Percentiles rank a stretch among this genome's conserved stretches.
phyloP scores from a whole-genome alignment of 2,888 invertebrate species.

The Pristionchus arcanus region DNA sequence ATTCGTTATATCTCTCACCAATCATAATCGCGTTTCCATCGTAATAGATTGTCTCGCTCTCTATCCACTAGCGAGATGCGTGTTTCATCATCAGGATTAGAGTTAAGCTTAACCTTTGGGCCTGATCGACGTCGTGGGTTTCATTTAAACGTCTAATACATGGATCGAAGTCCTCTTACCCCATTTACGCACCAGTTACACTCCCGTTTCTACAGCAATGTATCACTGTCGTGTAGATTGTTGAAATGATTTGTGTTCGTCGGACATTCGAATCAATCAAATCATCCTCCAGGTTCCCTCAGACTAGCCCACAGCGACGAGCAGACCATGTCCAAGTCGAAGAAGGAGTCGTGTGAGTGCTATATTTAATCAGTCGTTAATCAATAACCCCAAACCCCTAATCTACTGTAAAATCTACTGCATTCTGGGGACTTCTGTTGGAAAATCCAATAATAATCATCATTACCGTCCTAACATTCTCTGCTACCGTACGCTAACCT shows the following conservation, averaged over 20 bases:
- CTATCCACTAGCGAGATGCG: no score
- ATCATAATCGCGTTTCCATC: no score
- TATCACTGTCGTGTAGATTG: not conserved
- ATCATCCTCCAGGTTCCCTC: not conserved
- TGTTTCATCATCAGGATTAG: no score
- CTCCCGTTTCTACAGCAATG: not conserved
- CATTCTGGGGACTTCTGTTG: no score
- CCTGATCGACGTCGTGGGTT: no score
- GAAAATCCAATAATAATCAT: no score
- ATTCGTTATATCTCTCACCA: no score
- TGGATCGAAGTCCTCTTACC: not conserved
- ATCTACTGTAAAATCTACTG: no score
- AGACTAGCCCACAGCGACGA: no score
- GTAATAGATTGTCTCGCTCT: no score
- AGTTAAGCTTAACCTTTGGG: no score
- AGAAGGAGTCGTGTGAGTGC: not conserved
- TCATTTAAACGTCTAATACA: no score
- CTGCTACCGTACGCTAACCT: not conserved
- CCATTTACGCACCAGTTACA: not conserved
- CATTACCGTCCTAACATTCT: not conserved
- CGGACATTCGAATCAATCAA: not conserved
- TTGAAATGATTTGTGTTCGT: not conserved
- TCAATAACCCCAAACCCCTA: not conserved
- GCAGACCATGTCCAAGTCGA: slow-evolving; percentile 3
- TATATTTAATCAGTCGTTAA: not conserved